These are phyloP conservation scores for Lasioglossum oenotherae DNA, from an alignment of 2,888 invertebrate genomes.

Conservation along the genomic window DNA sequence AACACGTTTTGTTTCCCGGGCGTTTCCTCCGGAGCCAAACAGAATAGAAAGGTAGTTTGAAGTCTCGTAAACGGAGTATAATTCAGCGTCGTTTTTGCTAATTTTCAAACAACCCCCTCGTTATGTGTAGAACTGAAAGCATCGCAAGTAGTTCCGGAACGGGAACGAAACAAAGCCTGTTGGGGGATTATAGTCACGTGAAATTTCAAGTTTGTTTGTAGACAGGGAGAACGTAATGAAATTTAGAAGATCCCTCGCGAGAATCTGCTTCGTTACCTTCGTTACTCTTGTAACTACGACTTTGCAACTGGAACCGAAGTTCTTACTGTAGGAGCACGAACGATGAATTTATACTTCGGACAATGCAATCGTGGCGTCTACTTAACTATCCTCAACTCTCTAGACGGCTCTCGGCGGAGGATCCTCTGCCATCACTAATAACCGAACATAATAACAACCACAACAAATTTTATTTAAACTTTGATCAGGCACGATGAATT, in stretches of 20 bases:
- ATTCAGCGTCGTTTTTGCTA: constrained; percentile 11
- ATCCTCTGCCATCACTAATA: background rate
- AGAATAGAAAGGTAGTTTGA: background rate
- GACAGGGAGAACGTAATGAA: constrained; percentile 55
- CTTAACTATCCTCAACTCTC: background rate
- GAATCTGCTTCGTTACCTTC: constrained; percentile 64
- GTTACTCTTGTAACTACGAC: constrained; percentile 43
- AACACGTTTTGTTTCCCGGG: background rate
- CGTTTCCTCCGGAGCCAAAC: background rate
- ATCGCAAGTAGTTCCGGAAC: constrained; percentile 8
- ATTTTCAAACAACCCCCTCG: constrained; percentile 20
- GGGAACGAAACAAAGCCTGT: constrained; percentile 32
- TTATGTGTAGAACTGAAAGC: constrained; percentile 23
- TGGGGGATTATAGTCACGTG: constrained; percentile 41
- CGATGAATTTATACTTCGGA: constrained; percentile 12
- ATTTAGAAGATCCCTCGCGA: constrained; percentile 58
- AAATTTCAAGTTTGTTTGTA: constrained; percentile 59
- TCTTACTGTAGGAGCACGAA: background rate
- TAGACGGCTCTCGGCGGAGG: background rate
- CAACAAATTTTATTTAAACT: background rate
- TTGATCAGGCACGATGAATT: too few species aligned
- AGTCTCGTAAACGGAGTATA: constrained; percentile 15
- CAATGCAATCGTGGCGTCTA: background rate
- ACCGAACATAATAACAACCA: background rate
- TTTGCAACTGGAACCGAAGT: constrained; percentile 51